Base-by-base conservation (phyloP, 2,113 vertebrate species). In the Centropus unirufus region DNA sequence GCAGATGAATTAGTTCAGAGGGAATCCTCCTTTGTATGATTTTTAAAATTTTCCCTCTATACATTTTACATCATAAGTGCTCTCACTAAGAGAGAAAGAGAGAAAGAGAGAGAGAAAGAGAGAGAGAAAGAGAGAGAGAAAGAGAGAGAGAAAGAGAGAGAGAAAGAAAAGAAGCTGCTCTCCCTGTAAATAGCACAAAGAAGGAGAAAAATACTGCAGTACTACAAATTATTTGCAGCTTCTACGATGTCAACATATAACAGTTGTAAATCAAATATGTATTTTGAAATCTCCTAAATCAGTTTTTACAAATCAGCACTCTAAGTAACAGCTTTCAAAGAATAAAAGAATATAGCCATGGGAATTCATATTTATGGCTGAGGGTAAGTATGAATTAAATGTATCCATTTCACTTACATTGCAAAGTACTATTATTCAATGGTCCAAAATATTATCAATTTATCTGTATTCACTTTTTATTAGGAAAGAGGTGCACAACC, bases 261-360 rank as follows among this genome's bases (percentile, higher is more conserved):
- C 81, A 91, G 73, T 63, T 94, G 42, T 77, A 96, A 93, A 92
- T 64, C 73, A 94, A 89, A 67, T 54, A 93, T 84, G 22, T 85
- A 96, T 92, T 93, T 92, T 95, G 90, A 97, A 94, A 93, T 89
- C 85, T 63, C 68, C 52, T 76, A 79, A 93, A 95, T 93, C 91
- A 97, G 30, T 90, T 97, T 96, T 97, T 94, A 78, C 64, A 95
- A 95, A 96, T 94, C 94, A 80, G 78, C 88, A 76, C 42, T 66
- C 54, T 75, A 76, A 83, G 69, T 81, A 93, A 54, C 62, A 78
- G 87, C 86, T 92, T 86, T 94, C 89, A 90, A 91, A 94, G 79
- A 94, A 93, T 90, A 89, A 92, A 92, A 96, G 93, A 94, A 75
- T 87, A 80, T 55, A 91, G 68, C 63, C 52, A 20, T 83, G 91